phyloP scores from a whole-genome alignment of 2,113 vertebrate species.

The Mola mola region DNA sequence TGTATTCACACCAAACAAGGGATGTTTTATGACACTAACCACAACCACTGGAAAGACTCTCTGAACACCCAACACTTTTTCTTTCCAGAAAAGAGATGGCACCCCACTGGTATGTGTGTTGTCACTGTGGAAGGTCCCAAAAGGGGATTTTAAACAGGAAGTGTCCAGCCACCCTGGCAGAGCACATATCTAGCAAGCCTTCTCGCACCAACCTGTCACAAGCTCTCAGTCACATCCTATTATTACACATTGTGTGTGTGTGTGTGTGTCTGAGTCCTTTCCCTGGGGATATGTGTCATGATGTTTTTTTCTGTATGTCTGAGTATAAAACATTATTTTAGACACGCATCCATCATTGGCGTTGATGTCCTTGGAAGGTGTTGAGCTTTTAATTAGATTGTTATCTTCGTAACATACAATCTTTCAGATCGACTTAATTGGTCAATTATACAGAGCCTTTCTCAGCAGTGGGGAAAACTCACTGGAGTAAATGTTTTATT shows the following conservation, averaged over 20 bases:
- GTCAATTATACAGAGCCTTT: background rate
- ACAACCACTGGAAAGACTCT: no score
- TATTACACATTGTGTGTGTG: slow-evolving; percentile 10
- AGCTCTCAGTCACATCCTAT: slow-evolving; percentile 45
- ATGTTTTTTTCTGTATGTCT: slow-evolving; percentile 4
- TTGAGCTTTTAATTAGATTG: slow-evolving; percentile 50
- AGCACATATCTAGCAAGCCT: slow-evolving; percentile 30
- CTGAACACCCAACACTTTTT: background rate
- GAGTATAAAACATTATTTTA: slow-evolving; percentile 6
- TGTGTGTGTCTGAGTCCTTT: slow-evolving; percentile 21
- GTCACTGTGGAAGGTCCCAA: slow-evolving; percentile 30
- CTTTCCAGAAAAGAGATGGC: slow-evolving; percentile 15
- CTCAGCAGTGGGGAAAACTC: background rate
- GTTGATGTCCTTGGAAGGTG: slow-evolving; percentile 28
- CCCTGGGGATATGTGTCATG: slow-evolving; percentile 5
- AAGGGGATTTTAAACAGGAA: slow-evolving; percentile 45
- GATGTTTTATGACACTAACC: no score
- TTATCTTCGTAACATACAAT: slow-evolving; percentile 6
- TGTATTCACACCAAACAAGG: no score
- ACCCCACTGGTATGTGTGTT: slow-evolving; percentile 34
- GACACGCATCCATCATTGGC: slow-evolving; percentile 2
- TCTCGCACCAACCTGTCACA: slow-evolving; percentile 33
- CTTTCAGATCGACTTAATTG: slow-evolving; percentile 27
- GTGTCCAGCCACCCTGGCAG: slow-evolving; percentile 43
- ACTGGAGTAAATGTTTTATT: no score